These are phyloP conservation scores for Calephelis virginiensis DNA, from an alignment of 1,140 invertebrate species.

Conservation along the genomic window DNA sequence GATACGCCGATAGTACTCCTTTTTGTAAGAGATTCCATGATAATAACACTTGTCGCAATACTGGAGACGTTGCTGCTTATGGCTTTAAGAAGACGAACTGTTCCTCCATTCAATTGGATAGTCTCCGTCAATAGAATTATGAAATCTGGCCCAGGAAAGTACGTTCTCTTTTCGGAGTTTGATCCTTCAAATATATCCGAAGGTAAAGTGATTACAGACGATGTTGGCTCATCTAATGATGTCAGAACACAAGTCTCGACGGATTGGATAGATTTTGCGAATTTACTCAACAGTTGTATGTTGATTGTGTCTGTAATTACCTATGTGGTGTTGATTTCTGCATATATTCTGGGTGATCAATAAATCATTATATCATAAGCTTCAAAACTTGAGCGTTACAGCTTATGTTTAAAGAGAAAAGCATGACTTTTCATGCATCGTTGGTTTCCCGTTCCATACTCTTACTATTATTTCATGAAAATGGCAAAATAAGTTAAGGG, in stretches of 20 bases:
- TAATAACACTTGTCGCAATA: conserved; percentile 52
- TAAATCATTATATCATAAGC: conserved; percentile 17
- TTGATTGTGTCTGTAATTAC: conserved; percentile 49
- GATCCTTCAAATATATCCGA: conserved; percentile 50
- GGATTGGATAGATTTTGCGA: conserved; percentile 63
- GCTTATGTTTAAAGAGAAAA: no score
- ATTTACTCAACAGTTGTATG: conserved; percentile 52
- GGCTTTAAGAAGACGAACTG: conserved; percentile 43
- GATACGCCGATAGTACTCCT: conserved; percentile 63
- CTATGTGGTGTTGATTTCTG: conserved; percentile 52
- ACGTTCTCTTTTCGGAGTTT: conserved; percentile 66
- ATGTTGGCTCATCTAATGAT: conserved; percentile 28
- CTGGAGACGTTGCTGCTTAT: conserved; percentile 56
- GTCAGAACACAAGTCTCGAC: conserved; percentile 25
- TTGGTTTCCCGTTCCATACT: no score
- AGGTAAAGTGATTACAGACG: conserved; percentile 45
- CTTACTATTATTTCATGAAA: no score
- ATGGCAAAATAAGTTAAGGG: no score
- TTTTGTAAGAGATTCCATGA: conserved; percentile 64
- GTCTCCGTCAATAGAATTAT: conserved; percentile 46
- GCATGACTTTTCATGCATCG: no score
- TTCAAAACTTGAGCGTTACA: no score
- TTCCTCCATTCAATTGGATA: conserved; percentile 50
- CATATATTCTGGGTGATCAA: conserved; percentile 53
- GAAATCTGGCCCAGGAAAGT: conserved; percentile 54